These are phyloP conservation scores for Sphaeramia orbicularis DNA, from an alignment of 2,797 vertebrate species.

Conservation along the genomic window DNA sequence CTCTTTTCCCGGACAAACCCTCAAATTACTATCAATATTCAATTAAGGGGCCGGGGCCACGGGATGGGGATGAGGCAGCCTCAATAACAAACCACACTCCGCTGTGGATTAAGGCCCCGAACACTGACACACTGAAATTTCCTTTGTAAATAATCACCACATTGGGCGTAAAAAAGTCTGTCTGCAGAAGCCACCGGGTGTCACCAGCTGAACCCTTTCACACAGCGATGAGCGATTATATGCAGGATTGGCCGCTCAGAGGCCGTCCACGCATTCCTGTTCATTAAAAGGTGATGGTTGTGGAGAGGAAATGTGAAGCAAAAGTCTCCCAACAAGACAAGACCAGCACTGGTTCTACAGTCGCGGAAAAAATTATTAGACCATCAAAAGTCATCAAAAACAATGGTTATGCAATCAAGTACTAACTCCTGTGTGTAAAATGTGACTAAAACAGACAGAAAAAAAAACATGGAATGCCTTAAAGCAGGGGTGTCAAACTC, in stretches of 20 bases:
- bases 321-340: background rate
- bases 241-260: background rate
- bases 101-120: slow-evolving; percentile 34
- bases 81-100: slow-evolving; percentile 61
- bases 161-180: slow-evolving; percentile 13
- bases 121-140: slow-evolving; percentile 53
- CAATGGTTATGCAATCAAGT: too few species aligned
- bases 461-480: too few species aligned
- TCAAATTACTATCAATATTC: slow-evolving; percentile 72
- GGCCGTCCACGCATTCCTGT: background rate
- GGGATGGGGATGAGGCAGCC: slow-evolving; percentile 24
- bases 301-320: slow-evolving; percentile 2
- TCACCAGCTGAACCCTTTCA: background rate
- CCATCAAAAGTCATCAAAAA: too few species aligned
- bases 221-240: slow-evolving; percentile 19
- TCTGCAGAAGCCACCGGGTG: slow-evolving; percentile 9
- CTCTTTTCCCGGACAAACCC: slow-evolving; percentile 70
- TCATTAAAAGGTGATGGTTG: background rate
- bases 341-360: background rate
- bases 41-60: slow-evolving; percentile 52
- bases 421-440: too few species aligned
- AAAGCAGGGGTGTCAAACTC: too few species aligned
- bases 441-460: too few species aligned
- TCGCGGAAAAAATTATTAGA: too few species aligned
- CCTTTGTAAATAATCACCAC: slow-evolving; percentile 54